Evolutionary conservation across 2,888 invertebrate species (phyloP), one percentile per base, ranked within the genome.

Genomic region (Drosophila neotestacea): DNA sequence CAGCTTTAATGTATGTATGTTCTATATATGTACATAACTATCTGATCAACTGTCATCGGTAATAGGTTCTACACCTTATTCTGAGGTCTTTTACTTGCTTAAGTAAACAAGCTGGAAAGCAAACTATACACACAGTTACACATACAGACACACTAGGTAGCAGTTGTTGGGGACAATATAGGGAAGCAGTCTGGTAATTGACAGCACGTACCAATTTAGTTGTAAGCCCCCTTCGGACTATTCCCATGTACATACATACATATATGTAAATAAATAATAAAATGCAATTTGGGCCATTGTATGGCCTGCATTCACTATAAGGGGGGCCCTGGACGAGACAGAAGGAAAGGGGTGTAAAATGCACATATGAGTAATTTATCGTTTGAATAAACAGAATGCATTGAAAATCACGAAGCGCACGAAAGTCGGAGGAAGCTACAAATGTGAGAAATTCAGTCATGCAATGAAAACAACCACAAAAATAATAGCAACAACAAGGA

Each of bases 371-470:
- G 46, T 32, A 62, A 70, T 75, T 56, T 34, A 63, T 41, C 27
- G 34, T 58, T 48, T 58, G 58, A 32, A 47, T 28, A 28, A 48
- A 56, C 13, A 56, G 62, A 67, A 77, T 75, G 70, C 30, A 47
- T 63, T 34, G 61, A 27, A 47, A 47, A 66, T 50, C 60, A 63
- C 48, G 70, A 34, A 65, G 28, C 28, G 13, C 32, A 38, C 61
- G 42, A 38, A 44, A n/a, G 5, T 32, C 11, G 5, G 10, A 50
- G 42, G 22, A 48, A 46, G 28, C 27, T 11, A 11, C 22, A 22
- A 22, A 22, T 4, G 41, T 41, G 28, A 11, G 16, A 34, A 64
- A 28, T 48, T 27, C 58, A 58, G 11, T 64, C 63, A 50, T 63
- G 63, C 63, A 63, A 34, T 48, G 58, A 5, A 11, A 34, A 44